Percentiles rank a stretch among this genome's conserved stretches.
phyloP scores from a whole-genome alignment of 2,113 vertebrate genomes.

The Eleginops maclovinus region DNA sequence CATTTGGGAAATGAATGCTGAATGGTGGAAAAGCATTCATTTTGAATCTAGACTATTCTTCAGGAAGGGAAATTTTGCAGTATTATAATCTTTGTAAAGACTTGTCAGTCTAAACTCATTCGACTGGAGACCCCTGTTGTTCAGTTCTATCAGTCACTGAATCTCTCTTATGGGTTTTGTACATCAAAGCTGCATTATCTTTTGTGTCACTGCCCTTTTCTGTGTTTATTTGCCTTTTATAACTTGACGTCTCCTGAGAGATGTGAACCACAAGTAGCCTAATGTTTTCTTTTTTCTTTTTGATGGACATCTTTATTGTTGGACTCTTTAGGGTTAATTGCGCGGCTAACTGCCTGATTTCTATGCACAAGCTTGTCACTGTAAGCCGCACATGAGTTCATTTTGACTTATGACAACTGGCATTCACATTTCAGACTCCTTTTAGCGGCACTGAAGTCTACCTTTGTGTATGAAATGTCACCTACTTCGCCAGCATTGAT shows the following conservation, averaged over 20 bases:
- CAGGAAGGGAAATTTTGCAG: slow-evolving; percentile 51
- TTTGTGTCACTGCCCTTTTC: slow-evolving; percentile 11
- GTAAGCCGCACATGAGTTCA: slow-evolving; percentile 1
- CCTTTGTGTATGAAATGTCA: slow-evolving; percentile 49
- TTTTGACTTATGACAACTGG: slow-evolving; percentile 15
- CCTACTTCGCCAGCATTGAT: slow-evolving; percentile 20
- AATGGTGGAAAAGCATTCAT: slow-evolving; percentile 65
- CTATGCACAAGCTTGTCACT: slow-evolving; percentile 11
- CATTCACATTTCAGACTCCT: slow-evolving; percentile 13
- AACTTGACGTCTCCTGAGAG: neutral
- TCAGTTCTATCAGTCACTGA: slow-evolving; percentile 21
- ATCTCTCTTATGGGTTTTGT: neutral
- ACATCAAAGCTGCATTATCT: slow-evolving; percentile 5
- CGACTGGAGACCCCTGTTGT: slow-evolving; percentile 43
- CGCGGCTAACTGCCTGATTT: slow-evolving; percentile 21
- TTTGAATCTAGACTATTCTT: slow-evolving; percentile 62
- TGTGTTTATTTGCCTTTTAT: slow-evolving; percentile 6
- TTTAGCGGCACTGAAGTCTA: slow-evolving; percentile 12
- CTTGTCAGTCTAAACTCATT: slow-evolving; percentile 64
- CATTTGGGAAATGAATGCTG: slow-evolving; percentile 70
- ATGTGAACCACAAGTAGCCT: neutral
- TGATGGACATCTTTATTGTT: slow-evolving; percentile 32
- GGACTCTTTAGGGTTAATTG: slow-evolving; percentile 42
- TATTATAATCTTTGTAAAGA: slow-evolving; percentile 66
- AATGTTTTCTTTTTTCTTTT: slow-evolving; percentile 10